phyloP scores from a whole-genome alignment of 2,888 invertebrate species.

The Nebria brevicollis region DNA sequence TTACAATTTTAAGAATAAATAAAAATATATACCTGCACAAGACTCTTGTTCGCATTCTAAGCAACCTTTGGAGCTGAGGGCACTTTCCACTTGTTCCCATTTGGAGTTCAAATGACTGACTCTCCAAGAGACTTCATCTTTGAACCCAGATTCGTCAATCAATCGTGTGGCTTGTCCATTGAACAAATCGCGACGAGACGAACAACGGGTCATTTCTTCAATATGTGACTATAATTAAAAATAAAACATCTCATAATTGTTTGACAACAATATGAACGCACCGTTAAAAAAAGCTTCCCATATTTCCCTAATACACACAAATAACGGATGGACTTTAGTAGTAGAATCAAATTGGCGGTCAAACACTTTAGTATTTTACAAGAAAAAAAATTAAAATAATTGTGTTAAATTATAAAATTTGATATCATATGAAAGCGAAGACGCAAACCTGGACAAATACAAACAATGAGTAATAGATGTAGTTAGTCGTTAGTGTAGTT shows the following conservation, averaged over 20 bases:
- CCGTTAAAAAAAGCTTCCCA: no score
- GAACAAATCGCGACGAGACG: slow-evolving; percentile 77
- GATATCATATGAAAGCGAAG: background rate
- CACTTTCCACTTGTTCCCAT: slow-evolving; percentile 80
- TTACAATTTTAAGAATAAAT: background rate
- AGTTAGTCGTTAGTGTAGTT: background rate
- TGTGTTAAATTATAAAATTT: background rate
- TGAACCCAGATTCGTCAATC: slow-evolving; percentile 70
- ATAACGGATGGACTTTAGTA: no score
- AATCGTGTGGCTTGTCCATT: slow-evolving; percentile 82
- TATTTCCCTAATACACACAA: no score
- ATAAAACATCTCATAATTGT: background rate
- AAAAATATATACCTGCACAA: slow-evolving; percentile 55
- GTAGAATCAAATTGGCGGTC: no score
- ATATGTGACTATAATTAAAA: slow-evolving; percentile 71
- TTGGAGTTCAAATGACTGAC: slow-evolving; percentile 80
- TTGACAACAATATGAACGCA: background rate
- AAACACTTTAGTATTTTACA: no score
- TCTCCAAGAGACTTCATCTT: slow-evolving; percentile 77
- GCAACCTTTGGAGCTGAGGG: slow-evolving; percentile 71
- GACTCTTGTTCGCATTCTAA: slow-evolving; percentile 58
- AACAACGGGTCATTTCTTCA: slow-evolving; percentile 78
- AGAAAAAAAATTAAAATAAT: no score
- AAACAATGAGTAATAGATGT: background rate
- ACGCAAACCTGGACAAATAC: background rate